These are phyloP conservation scores for Coracopsis vasa DNA, from an alignment of 2,113 vertebrate species.

Conservation along the genomic window DNA sequence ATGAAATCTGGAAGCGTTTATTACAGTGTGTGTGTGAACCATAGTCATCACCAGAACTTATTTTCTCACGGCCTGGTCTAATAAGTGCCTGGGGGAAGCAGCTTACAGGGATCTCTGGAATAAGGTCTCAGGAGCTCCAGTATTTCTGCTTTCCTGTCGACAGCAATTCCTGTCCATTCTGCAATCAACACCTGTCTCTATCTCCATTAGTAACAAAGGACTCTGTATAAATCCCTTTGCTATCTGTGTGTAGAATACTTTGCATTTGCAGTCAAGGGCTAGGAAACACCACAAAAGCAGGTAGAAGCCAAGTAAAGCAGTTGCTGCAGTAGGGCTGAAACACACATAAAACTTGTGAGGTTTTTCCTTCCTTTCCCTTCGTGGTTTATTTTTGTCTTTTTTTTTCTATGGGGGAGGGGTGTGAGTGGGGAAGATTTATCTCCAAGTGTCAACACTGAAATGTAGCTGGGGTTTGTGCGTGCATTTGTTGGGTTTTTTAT, in stretches of 20 bases:
- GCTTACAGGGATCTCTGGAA: background rate
- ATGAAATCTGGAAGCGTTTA: constrained; percentile 55
- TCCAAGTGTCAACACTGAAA: background rate
- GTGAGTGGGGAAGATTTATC: background rate
- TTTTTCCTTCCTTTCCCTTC: constrained; percentile 57
- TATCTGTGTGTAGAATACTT: background rate
- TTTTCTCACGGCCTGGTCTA: constrained; percentile 39
- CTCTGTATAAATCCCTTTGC: background rate
- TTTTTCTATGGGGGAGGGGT: background rate
- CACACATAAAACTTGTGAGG: background rate
- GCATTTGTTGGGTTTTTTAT: background rate
- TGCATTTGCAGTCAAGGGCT: background rate
- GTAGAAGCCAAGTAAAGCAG: background rate
- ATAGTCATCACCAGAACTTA: constrained; percentile 5
- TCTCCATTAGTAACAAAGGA: background rate
- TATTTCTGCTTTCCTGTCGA: background rate
- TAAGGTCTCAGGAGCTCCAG: background rate
- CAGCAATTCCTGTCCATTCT: background rate
- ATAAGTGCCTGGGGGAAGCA: background rate
- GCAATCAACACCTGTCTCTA: background rate
- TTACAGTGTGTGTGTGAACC: constrained; percentile 30
- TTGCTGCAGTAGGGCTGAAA: background rate
- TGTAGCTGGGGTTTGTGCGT: background rate
- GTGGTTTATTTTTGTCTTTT: constrained; percentile 43
- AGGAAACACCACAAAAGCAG: background rate